Base-by-base conservation (phyloP, 2,888 invertebrate species). In the Tortricodes alternella region DNA sequence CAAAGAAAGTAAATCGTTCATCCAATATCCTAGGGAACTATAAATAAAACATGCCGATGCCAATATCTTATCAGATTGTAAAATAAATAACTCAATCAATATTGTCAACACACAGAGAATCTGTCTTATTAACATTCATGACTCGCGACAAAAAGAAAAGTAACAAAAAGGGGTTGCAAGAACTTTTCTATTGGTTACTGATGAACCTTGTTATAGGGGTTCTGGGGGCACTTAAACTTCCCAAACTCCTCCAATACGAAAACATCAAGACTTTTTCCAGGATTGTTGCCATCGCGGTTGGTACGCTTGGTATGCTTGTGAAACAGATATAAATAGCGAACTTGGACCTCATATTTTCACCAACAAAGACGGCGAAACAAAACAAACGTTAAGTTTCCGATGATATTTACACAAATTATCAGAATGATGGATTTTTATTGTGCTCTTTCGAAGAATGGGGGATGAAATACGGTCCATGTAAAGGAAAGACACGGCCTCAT, bases 41-140 rank as follows among this genome's bases (percentile, higher is more conserved):
- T n/a, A n/a, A n/a, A n/a, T n/a, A n/a, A n/a, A n/a, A n/a, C 1
- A 27, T 9, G n/a, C 0, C 27, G 27, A 3, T n/a, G 8, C 1
- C 9, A 27, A 27, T n/a, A 27, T n/a, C 8, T 29, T 29, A n/a
- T 29, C 15, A 34, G 13, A 8, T 7, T 2, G 11, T 34, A 1
- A 15, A 0, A 34, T 5, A 34, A 32, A 32, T 11, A 32, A 15
- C 32, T 0, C 2, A 4, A 34, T 13, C 39, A 39, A 39, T 8
- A 7, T 2, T 37, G 8, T 9, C n/a, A 24, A 23, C 4, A 32
- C 1, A 34, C 35, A 23, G 8, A 21, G 34, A 38, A 6, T 37
- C 35, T 6, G 3, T 2, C 34, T 61, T 19, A 53, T 68, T 64
- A 39, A 38, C 58, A 65, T 65, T 68, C 68, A 59, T 50, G 18